Evolutionary conservation across 23 tunicate species (phyloP).

Genomic region (Trididemnum clinides): DNA sequence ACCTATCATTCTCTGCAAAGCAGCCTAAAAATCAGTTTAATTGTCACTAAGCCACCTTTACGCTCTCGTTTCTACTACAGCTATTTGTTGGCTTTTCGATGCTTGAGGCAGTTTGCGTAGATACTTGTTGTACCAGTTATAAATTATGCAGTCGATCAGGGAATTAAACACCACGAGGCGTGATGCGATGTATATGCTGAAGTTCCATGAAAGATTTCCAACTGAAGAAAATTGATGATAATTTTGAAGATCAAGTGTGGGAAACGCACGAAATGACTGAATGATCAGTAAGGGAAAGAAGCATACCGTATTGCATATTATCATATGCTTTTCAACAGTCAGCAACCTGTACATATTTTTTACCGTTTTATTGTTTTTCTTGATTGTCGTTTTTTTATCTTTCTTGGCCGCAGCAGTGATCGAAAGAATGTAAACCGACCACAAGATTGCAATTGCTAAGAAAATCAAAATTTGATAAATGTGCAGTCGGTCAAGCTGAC

Average conservation of each 20-base stretch:
- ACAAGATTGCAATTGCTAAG: not conserved
- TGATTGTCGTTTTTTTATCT: not conserved
- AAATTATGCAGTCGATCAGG: conserved; percentile 11
- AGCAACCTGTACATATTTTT: not conserved
- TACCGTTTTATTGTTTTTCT: not conserved
- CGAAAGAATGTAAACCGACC: conserved; percentile 3
- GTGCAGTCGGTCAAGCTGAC: not conserved
- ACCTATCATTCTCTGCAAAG: no score
- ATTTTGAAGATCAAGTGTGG: not conserved
- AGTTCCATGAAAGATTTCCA: conserved; percentile 4
- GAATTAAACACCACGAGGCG: conserved; percentile 12
- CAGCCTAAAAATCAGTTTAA: no score
- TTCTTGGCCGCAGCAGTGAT: not conserved
- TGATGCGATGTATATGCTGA: not conserved
- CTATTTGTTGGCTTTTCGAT: no score
- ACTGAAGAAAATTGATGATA: not conserved
- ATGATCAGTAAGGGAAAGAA: not conserved
- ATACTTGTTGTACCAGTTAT: conserved; percentile 6
- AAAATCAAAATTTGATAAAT: conserved; percentile 1
- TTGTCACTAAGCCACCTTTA: no score
- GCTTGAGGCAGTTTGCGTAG: not conserved
- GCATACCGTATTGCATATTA: not conserved
- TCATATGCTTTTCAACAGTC: not conserved
- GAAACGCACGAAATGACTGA: conserved; percentile 6
- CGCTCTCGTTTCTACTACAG: no score